These are phyloP conservation scores for Decapterus maruadsi DNA, from an alignment of 2,797 vertebrate species.

Conservation along the genomic window DNA sequence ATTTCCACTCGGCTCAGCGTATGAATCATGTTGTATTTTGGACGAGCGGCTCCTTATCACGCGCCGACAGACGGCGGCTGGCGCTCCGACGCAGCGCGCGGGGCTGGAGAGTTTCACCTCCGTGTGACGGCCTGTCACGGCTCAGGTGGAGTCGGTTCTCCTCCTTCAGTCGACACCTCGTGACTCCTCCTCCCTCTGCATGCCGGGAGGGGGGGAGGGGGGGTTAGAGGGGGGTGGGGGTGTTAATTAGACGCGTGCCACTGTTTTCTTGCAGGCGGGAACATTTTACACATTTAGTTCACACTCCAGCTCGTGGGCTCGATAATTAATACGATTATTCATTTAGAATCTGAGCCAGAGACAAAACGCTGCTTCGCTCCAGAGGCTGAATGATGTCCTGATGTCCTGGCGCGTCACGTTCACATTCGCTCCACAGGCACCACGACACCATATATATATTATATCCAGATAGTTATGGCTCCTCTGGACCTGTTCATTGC, in stretches of 20 bases:
- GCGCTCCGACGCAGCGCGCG: not conserved
- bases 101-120: slow-evolving; percentile 49
- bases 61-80: slow-evolving; percentile 10
- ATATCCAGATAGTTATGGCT: no score
- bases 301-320: not conserved
- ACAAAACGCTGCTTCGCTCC: not conserved
- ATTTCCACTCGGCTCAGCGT: not conserved
- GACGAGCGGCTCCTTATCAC: slow-evolving; percentile 26
- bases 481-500: no score
- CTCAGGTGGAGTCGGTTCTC: not conserved
- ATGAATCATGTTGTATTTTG: slow-evolving; percentile 3
- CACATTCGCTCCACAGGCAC: no score
- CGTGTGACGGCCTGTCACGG: not conserved
- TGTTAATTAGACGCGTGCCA: not conserved
- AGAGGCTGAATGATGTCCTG: not conserved
- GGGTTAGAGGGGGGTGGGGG: not conserved
- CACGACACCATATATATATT: no score
- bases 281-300: slow-evolving; percentile 25
- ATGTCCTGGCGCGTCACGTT: no score
- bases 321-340: not conserved
- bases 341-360: not conserved
- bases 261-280: slow-evolving; percentile 7
- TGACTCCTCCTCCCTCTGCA: not conserved
- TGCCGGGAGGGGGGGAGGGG: not conserved
- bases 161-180: not conserved